A percentile compares a stretch with the other conserved stretches of the same genome.
Conservation (phyloP, 2,113 vertebrate genomes). For the Neolamprologus caudopunctatus region DNA sequence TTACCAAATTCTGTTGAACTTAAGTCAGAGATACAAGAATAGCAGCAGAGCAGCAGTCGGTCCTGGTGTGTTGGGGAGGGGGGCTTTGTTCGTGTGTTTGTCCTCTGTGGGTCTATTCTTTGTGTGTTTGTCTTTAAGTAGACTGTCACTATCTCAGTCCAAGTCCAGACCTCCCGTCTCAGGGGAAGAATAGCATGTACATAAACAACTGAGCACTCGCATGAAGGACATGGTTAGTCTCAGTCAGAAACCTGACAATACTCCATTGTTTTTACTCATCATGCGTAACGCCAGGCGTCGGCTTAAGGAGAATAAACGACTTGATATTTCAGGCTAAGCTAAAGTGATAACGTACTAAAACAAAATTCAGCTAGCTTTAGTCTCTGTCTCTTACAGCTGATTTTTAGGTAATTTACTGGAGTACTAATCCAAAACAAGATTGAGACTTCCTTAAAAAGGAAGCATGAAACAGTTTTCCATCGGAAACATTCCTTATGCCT, state of each 20-base stretch:
- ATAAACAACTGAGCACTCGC: not conserved
- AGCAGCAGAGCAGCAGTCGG: conserved; percentile 6
- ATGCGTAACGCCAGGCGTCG: not conserved
- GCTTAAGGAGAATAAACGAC: not conserved
- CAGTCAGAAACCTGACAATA: not conserved
- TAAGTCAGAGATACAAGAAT: conserved; percentile 61
- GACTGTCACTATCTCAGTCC: not conserved
- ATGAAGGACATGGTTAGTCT: not conserved
- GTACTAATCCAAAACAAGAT: not conserved
- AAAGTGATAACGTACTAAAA: not conserved
- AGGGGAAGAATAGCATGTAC: not conserved
- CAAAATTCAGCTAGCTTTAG: not conserved
- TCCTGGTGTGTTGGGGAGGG: not conserved
- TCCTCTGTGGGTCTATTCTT: not conserved
- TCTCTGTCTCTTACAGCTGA: not conserved
- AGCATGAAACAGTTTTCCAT: not conserved
- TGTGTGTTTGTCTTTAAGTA: not conserved
- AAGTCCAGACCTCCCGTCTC: conserved; percentile 16
- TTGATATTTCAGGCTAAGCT: not conserved
- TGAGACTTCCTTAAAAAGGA: not conserved
- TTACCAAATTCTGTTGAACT: conserved; percentile 39
- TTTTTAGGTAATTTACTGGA: not conserved
- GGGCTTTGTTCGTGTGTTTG: not conserved
- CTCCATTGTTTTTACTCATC: not conserved
- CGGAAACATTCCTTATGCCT: not conserved